These are phyloP conservation scores for Macrosoma leucophasiata DNA, from an alignment of 2,888 invertebrate genomes.

Conservation along the genomic window DNA sequence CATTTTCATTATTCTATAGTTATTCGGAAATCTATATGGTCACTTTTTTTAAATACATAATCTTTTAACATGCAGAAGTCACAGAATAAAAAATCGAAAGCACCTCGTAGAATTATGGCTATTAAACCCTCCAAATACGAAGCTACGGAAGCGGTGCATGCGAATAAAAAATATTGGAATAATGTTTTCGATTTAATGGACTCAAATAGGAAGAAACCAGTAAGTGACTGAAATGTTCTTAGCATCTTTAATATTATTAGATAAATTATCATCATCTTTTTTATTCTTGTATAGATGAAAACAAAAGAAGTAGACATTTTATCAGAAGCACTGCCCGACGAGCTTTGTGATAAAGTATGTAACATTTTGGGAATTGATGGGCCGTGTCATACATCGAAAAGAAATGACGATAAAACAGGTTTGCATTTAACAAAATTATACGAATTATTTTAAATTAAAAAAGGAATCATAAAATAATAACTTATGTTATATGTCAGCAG, in stretches of 20 bases:
- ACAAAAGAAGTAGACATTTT: slow-evolving; percentile 42
- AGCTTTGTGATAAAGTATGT: slow-evolving; percentile 58
- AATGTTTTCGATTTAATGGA: slow-evolving; percentile 43
- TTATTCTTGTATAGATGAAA: slow-evolving; percentile 32
- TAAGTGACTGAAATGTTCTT: slow-evolving; percentile 29
- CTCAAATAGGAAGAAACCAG: slow-evolving; percentile 27
- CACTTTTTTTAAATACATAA: too few species aligned
- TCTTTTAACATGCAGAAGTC: too few species aligned
- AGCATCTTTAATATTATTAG: background rate
- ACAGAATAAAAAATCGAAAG: slow-evolving; percentile 27
- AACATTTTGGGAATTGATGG: slow-evolving; percentile 43
- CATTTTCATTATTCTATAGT: too few species aligned
- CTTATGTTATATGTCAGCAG: too few species aligned
- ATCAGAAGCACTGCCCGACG: slow-evolving; percentile 46
- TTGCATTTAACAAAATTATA: too few species aligned
- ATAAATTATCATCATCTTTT: slow-evolving; percentile 3
- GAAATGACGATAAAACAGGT: slow-evolving; percentile 32
- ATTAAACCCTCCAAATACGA: slow-evolving; percentile 49
- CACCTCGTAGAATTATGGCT: slow-evolving; percentile 43
- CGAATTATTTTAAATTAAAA: too few species aligned
- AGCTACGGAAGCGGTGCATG: slow-evolving; percentile 39
- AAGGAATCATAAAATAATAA: too few species aligned
- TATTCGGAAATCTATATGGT: too few species aligned
- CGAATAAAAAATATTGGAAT: slow-evolving; percentile 56
- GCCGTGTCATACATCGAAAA: slow-evolving; percentile 16